Conservation (phyloP, 92 coral and sea anemone species). For the Epizoanthus illoricatus region DNA sequence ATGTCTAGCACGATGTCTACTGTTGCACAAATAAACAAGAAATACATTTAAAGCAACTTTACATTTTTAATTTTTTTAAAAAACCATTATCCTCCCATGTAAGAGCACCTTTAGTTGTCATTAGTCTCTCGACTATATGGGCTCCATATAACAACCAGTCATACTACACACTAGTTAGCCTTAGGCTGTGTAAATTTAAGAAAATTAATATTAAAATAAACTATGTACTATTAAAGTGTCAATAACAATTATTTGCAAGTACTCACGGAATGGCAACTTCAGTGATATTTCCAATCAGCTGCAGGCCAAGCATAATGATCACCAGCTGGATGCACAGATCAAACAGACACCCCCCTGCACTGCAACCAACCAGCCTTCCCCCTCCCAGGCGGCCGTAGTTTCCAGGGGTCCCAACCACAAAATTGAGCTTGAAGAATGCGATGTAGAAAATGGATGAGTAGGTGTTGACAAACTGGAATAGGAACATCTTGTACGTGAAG, state of each 20-base stretch:
- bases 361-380: constrained; percentile 84
- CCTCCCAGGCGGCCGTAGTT: constrained; percentile 79
- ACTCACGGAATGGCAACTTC: constrained; percentile 95
- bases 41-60: too few species aligned
- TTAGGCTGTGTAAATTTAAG: too few species aligned
- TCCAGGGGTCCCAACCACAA: constrained; percentile 89
- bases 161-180: too few species aligned
- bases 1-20: too few species aligned
- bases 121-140: too few species aligned
- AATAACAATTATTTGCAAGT: neutral
- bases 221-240: neutral
- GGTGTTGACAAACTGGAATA: constrained; percentile 92
- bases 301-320: constrained; percentile 93
- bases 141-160: too few species aligned
- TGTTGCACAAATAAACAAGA: too few species aligned
- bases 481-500: constrained; percentile 95
- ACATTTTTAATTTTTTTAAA: too few species aligned
- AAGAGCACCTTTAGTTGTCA: too few species aligned
- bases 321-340: constrained; percentile 89
- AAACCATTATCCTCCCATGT: too few species aligned
- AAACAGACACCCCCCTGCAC: constrained; percentile 82
- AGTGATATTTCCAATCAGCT: constrained; percentile 78
- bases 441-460: constrained; percentile 92
- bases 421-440: constrained; percentile 87
- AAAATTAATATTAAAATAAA: too few species aligned